Conservation (phyloP, 2,888 invertebrate species). For the Exocentrus adspersus region DNA sequence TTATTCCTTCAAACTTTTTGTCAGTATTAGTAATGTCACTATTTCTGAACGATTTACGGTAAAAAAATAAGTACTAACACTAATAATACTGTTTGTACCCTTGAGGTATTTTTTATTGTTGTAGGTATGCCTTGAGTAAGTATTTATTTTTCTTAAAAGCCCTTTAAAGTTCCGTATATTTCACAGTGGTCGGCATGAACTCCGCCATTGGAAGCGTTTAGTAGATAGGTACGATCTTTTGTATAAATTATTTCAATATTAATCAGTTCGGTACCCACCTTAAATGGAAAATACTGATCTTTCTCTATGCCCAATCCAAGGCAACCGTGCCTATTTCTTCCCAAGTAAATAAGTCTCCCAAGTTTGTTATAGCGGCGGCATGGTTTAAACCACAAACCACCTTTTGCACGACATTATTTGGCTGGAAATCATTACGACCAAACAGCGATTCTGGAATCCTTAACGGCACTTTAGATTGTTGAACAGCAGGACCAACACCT, state of each 20-base stretch:
- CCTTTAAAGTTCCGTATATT: too few relatives aligned
- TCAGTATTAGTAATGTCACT: too few relatives aligned
- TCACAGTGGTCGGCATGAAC: too few relatives aligned
- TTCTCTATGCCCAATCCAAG: slow-evolving; percentile 83
- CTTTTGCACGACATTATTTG: slow-evolving; percentile 72
- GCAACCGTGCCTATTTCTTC: slow-evolving; percentile 87
- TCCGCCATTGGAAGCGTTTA: too few relatives aligned
- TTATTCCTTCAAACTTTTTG: too few relatives aligned
- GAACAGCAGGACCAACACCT: slow-evolving; percentile 86
- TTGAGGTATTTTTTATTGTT: too few relatives aligned
- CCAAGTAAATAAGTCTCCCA: slow-evolving; percentile 91
- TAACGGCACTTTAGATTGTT: slow-evolving; percentile 73
- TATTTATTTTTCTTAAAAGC: too few relatives aligned
- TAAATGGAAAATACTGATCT: slow-evolving; percentile 90
- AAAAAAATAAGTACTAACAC: too few relatives aligned
- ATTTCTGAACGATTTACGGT: too few relatives aligned
- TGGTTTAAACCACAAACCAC: slow-evolving; percentile 80
- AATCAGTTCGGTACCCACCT: slow-evolving; percentile 66
- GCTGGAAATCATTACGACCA: slow-evolving; percentile 85
- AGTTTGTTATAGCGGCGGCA: slow-evolving; percentile 83
- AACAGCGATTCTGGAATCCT: slow-evolving; percentile 83
- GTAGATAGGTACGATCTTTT: too few relatives aligned
- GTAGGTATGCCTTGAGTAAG: too few relatives aligned
- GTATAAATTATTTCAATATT: background rate
- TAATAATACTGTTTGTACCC: too few relatives aligned